Evolutionary conservation across 1,140 invertebrate genomes (phyloP).

Genomic region (Meloidogyne floridensis): DNA sequence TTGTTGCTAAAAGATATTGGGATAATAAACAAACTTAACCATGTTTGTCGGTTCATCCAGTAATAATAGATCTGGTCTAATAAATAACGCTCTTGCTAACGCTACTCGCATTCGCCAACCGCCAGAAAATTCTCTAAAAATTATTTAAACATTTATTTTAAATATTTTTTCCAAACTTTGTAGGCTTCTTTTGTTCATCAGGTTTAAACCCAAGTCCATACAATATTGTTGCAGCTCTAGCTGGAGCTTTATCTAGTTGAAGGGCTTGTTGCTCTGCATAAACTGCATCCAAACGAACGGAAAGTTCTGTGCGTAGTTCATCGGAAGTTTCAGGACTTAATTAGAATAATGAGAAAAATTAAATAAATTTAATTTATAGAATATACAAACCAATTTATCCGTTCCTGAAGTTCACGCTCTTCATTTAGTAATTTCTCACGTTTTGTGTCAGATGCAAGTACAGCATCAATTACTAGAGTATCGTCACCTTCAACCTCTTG

Average conservation of each 20-base stretch:
- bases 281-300: constrained; percentile 71
- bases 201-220: constrained; percentile 89
- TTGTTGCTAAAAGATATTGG: too few species aligned
- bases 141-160: background rate
- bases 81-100: constrained; percentile 91
- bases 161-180: constrained; percentile 69
- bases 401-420: constrained; percentile 74
- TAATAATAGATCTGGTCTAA: constrained; percentile 70
- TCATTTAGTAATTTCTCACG: constrained; percentile 78
- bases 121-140: constrained; percentile 81
- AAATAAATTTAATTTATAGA: background rate
- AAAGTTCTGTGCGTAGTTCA: constrained; percentile 40
- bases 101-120: constrained; percentile 98
- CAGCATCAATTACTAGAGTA: constrained; percentile 85
- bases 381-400: constrained; percentile 53
- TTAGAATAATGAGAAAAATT: background rate
- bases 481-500: constrained; percentile 96
- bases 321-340: constrained; percentile 42
- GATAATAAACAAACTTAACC: constrained; percentile 71
- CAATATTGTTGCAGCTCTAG: constrained; percentile 83
- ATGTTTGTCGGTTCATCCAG: constrained; percentile 96
- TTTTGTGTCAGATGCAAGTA: constrained; percentile 86
- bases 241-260: constrained; percentile 93
- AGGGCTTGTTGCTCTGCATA: constrained; percentile 87
- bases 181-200: constrained; percentile 82